Evolutionary conservation across 2,888 invertebrate species (phyloP).

Genomic region (Ophioninae sp.): DNA sequence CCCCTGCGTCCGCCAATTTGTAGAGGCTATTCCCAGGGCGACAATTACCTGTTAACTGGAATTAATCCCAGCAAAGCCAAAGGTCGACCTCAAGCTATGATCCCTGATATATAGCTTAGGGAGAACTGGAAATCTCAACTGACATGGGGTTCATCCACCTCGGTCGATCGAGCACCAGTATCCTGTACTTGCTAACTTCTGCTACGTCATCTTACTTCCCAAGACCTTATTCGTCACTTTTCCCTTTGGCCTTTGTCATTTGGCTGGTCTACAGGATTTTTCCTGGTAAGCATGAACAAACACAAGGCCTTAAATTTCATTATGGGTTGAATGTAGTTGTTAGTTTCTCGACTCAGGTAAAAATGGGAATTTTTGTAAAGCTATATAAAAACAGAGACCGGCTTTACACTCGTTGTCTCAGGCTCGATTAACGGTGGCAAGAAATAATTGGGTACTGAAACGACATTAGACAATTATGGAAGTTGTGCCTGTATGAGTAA

Average conservation of each 20-base stretch:
- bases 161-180: not conserved
- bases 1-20: slow-evolving; percentile 68
- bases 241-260: slow-evolving; percentile 16
- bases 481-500: too few species aligned
- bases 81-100: slow-evolving; percentile 41
- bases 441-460: too few species aligned
- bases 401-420: not conserved
- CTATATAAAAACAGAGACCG: not conserved
- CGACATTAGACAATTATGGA: too few species aligned
- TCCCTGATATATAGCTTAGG: slow-evolving; percentile 8
- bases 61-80: slow-evolving; percentile 70
- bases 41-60: slow-evolving; percentile 76
- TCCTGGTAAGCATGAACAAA: too few species aligned
- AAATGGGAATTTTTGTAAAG: not conserved
- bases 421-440: too few species aligned
- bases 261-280: not conserved
- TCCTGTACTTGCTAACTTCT: not conserved
- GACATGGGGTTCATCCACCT: slow-evolving; percentile 9
- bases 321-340: too few species aligned
- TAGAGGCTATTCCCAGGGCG: slow-evolving; percentile 71
- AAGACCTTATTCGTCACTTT: slow-evolving; percentile 13
- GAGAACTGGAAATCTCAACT: slow-evolving; percentile 31
- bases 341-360: too few species aligned
- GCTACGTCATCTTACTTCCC: slow-evolving; percentile 3
- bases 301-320: not conserved